Evolutionary conservation across 2,888 invertebrate species (phyloP).

Genomic region (Euzetes globulus): DNA sequence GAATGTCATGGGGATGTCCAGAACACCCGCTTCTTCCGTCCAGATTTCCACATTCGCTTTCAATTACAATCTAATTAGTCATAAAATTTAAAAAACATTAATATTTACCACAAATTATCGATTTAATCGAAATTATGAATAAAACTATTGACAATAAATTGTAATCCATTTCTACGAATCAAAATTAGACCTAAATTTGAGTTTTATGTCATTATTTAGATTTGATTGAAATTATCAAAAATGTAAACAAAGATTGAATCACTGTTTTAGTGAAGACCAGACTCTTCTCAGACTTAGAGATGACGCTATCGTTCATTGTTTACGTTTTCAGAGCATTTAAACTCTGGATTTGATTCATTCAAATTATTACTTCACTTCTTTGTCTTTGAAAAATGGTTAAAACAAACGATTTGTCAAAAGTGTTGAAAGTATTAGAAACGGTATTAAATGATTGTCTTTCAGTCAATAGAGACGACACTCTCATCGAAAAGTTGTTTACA

Average conservation of each 20-base stretch:
- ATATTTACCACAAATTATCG: constrained; percentile 7
- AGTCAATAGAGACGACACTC: constrained; percentile 20
- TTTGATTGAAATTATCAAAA: background rate
- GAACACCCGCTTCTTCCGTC: constrained; percentile 61
- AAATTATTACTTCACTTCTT: background rate
- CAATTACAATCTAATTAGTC: background rate
- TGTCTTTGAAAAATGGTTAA: background rate
- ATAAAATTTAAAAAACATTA: no score
- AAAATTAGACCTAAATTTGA: background rate
- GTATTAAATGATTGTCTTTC: background rate
- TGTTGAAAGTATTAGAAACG: background rate
- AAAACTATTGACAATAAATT: background rate
- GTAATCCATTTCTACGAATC: background rate
- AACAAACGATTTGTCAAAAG: background rate
- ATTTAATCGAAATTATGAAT: background rate
- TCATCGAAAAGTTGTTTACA: constrained; percentile 13
- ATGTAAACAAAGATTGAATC: no score
- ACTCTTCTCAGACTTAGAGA: no score
- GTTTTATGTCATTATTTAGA: background rate
- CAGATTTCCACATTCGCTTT: constrained; percentile 46
- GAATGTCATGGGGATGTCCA: constrained; percentile 64
- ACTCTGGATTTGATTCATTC: no score
- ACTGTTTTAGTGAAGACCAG: no score
- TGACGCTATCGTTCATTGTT: no score
- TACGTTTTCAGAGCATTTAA: no score